phyloP scores from a whole-genome alignment of 2,113 vertebrate genomes.

The Dolichallabes microphthalmus region DNA sequence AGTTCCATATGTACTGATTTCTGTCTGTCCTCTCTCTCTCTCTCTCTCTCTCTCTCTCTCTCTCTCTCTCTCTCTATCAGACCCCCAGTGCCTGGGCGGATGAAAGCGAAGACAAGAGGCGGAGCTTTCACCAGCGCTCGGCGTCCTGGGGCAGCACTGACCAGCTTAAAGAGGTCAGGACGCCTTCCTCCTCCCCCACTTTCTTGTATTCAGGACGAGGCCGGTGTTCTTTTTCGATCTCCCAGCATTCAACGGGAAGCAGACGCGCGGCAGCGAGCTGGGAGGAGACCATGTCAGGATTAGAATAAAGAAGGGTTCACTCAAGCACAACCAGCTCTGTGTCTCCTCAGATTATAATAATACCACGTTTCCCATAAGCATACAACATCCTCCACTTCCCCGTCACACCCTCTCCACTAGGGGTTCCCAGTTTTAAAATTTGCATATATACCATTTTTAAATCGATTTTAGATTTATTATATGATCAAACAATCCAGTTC shows the following conservation, averaged over 20 bases:
- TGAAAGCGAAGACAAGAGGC: slow-evolving; percentile 88
- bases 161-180: slow-evolving; percentile 94
- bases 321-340: slow-evolving; percentile 34
- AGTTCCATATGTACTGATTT: background rate
- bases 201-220: slow-evolving; percentile 45
- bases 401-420: background rate
- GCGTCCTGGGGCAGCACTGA: slow-evolving; percentile 97
- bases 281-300: slow-evolving; percentile 42
- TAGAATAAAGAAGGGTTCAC: slow-evolving; percentile 50
- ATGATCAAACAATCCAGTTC: background rate
- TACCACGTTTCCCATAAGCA: slow-evolving; percentile 25
- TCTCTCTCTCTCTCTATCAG: slow-evolving; percentile 68
- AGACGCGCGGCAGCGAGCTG: slow-evolving; percentile 15
- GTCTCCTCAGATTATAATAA: slow-evolving; percentile 47
- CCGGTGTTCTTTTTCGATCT: slow-evolving; percentile 27
- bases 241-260: slow-evolving; percentile 20
- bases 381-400: slow-evolving; percentile 6
- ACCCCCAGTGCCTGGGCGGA: slow-evolving; percentile 97
- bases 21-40: background rate
- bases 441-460: background rate
- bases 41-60: background rate
- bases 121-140: slow-evolving; percentile 89
- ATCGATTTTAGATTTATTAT: too few species aligned
- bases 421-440: background rate
- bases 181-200: slow-evolving; percentile 25